Evolutionary conservation across 2,797 vertebrate genomes (phyloP), one percentile per base, ranked within the genome.

Genomic region (Alcedo atthis): DNA sequence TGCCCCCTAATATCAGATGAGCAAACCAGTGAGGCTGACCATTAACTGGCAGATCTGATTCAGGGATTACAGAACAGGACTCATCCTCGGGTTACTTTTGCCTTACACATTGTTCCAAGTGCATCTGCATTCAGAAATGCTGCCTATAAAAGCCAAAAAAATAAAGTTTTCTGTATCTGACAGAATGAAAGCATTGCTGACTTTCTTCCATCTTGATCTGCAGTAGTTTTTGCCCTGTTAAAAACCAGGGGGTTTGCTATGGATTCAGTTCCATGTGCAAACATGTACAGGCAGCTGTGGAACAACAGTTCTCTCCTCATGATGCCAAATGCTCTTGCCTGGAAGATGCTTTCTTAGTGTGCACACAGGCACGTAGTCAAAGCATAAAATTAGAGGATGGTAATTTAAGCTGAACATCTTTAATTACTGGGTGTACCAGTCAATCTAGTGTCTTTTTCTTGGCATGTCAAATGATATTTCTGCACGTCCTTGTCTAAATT

Each of bases 371-470:
- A 94, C 48, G 70, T 94, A 93, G 79, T 84, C 94, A 90, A 94
- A 79, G 77, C 55, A 92, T 66, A 85, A 94, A 93, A 93, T 81
- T 81, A 81, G 4, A 87, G 77, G 74, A 91, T 84, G 74, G 66
- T 25, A 87, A 84, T 83, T 90, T 93, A 92, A 87, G 80, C 69
- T 81, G 67, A 92, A 74, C 81, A 33, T 90, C 81, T 91, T 90
- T 91, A 81, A 83, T 91, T 91, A 95, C 76, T 83, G 79, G 61
- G 32, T 91, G 63, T 92, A 90, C 89, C 63, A 89, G 77, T 96
- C 89, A 85, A 93, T 93, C 95, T 86, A 75, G 46, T 57, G n/a
- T 70, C 77, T 68, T 91, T 81, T 81, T 57, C 77, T 85, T 73
- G 64, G 70, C 80, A 43, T 40, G 70, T 76, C 90, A 92, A 76